Conservation (phyloP, 2,797 vertebrate species). For the Clamator glandarius region DNA sequence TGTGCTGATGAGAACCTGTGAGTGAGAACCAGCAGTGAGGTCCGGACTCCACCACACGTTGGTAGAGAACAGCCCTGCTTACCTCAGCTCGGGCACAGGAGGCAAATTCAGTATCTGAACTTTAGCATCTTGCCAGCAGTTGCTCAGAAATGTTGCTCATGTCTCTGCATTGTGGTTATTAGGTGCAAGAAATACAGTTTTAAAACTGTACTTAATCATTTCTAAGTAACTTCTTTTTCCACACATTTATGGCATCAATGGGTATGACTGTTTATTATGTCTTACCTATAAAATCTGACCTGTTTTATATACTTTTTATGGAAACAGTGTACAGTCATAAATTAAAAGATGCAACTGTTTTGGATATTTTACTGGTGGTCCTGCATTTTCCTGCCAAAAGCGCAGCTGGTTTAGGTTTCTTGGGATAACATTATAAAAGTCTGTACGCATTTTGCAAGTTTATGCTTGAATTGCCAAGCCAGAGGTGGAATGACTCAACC, state of each 20-base stretch:
- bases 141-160: constrained; percentile 44
- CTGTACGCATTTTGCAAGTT: constrained; percentile 72
- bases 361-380: constrained; percentile 80
- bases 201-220: constrained; percentile 75
- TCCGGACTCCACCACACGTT: background rate
- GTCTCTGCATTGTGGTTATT: constrained; percentile 54
- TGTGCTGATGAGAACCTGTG: background rate
- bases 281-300: constrained; percentile 77
- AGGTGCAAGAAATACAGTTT: constrained; percentile 70
- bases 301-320: constrained; percentile 79
- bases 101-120: background rate
- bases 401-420: constrained; percentile 81
- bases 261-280: constrained; percentile 75
- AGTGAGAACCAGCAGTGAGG: background rate
- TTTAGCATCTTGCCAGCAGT: constrained; percentile 26
- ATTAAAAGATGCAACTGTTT: constrained; percentile 81
- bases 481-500: constrained; percentile 78
- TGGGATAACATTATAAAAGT: constrained; percentile 76
- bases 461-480: constrained; percentile 76
- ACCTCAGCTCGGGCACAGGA: constrained; percentile 1
- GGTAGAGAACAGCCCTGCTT: background rate
- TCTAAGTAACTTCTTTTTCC: constrained; percentile 67
- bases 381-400: constrained; percentile 73
- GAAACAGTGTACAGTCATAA: constrained; percentile 73
- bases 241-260: constrained; percentile 67